These are phyloP conservation scores for Eupelmus urozonus DNA, from an alignment of 2,888 invertebrate genomes.

Conservation along the genomic window DNA sequence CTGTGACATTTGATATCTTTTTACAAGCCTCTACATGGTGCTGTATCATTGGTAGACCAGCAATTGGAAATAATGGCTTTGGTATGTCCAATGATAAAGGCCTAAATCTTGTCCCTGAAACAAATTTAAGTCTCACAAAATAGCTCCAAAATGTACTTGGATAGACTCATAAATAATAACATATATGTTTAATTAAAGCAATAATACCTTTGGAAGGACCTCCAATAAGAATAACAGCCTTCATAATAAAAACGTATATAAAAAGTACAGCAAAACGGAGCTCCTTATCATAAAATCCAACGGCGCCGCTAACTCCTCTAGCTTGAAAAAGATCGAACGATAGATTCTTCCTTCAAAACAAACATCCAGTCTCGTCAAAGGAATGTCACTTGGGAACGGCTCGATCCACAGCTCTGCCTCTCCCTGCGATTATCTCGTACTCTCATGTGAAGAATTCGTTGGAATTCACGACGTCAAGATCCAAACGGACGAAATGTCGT, in stretches of 20 bases:
- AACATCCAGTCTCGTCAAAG: conserved; percentile 17
- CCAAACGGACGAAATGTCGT: background rate
- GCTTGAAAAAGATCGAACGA: conserved; percentile 4
- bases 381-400: background rate
- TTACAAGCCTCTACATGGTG: conserved; percentile 97
- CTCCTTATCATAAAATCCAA: conserved; percentile 3
- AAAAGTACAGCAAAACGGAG: background rate
- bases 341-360: conserved; percentile 19
- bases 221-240: conserved; percentile 94
- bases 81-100: conserved; percentile 98
- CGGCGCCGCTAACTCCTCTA: background rate
- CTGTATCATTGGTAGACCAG: conserved; percentile 96
- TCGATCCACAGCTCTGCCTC: background rate
- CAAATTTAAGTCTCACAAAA: conserved; percentile 13
- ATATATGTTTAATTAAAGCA: background rate
- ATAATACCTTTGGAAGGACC: conserved; percentile 93
- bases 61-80: conserved; percentile 98
- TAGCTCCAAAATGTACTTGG: background rate
- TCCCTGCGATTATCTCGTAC: background rate
- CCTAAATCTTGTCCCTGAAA: conserved; percentile 94
- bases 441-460: background rate
- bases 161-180: background rate
- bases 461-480: background rate
- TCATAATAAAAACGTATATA: conserved; percentile 80
- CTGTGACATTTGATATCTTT: conserved; percentile 87